These are phyloP conservation scores for Drosophila lacertosa DNA, from an alignment of 1,140 invertebrate genomes.

Conservation along the genomic window DNA sequence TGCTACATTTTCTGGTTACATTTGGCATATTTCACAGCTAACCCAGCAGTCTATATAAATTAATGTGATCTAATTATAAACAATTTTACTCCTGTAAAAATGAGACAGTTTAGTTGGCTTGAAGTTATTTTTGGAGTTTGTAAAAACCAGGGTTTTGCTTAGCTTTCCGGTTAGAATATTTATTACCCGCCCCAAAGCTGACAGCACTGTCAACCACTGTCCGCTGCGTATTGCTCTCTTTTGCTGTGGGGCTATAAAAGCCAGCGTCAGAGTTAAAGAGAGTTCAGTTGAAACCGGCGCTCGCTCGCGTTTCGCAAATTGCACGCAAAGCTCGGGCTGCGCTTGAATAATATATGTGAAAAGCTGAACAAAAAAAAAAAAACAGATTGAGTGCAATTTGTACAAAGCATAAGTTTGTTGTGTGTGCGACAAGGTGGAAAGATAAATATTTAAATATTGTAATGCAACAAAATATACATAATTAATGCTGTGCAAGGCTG, in stretches of 20 bases:
- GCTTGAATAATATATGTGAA: constrained; percentile 45
- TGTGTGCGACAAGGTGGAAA: constrained; percentile 8
- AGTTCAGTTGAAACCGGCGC: constrained; percentile 59
- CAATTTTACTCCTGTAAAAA: neutral
- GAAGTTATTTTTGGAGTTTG: neutral
- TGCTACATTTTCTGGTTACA: neutral
- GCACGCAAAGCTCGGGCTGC: constrained; percentile 31
- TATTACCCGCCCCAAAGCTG: neutral
- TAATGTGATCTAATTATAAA: neutral
- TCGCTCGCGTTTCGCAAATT: constrained; percentile 51
- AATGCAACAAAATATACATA: neutral
- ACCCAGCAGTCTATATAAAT: neutral
- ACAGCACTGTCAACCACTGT: constrained; percentile 8
- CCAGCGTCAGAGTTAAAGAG: constrained; percentile 28
- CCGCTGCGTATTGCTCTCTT: constrained; percentile 26
- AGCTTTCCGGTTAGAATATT: neutral
- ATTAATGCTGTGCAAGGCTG: constrained; percentile 22
- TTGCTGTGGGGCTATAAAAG: constrained; percentile 37
- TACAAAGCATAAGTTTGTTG: constrained; percentile 33
- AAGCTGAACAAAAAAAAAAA: constrained; percentile 39
- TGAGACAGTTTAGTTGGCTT: too few species aligned
- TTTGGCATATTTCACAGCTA: neutral
- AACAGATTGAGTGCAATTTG: constrained; percentile 58
- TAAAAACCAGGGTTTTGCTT: neutral
- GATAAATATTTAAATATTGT: constrained; percentile 4